Evolutionary conservation across 1,140 invertebrate genomes (phyloP).

Genomic region (Gonatopus flavifemur): DNA sequence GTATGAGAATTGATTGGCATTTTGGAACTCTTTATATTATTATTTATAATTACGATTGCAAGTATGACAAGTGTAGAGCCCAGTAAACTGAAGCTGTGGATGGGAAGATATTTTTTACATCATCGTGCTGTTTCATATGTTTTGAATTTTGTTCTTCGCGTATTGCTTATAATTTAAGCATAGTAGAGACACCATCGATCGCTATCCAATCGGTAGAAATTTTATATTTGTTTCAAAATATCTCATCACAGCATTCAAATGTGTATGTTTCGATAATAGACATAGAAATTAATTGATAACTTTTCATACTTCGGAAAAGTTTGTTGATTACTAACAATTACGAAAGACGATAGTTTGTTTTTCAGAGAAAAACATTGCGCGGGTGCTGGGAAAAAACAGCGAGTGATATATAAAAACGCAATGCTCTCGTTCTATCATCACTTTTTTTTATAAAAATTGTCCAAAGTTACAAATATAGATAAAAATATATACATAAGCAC

Average conservation of each 20-base stretch:
- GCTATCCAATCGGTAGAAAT: slow-evolving; percentile 17
- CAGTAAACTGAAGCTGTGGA: slow-evolving; percentile 48
- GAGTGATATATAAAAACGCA: too few species aligned
- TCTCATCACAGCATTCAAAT: slow-evolving; percentile 50
- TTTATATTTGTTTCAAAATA: slow-evolving; percentile 21
- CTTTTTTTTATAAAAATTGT: slow-evolving; percentile 3
- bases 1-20: slow-evolving; percentile 44
- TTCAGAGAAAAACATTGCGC: too few species aligned
- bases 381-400: too few species aligned
- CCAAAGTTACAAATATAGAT: slow-evolving; percentile 20
- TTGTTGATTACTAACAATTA: too few species aligned
- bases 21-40: slow-evolving; percentile 39
- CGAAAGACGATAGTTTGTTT: too few species aligned
- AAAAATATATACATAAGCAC: background rate
- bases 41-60: slow-evolving; percentile 32
- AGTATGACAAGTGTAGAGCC: slow-evolving; percentile 26
- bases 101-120: slow-evolving; percentile 20
- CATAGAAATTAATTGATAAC: slow-evolving; percentile 28
- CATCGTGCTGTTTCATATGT: slow-evolving; percentile 10
- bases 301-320: slow-evolving; percentile 13
- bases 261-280: slow-evolving; percentile 33
- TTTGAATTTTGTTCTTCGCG: too few species aligned
- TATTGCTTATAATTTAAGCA: too few species aligned
- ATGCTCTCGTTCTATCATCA: too few species aligned
- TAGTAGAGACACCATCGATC: slow-evolving; percentile 18